Evolutionary conservation across 2,888 invertebrate species (phyloP).

Genomic region (Pristionchus arcanus): DNA sequence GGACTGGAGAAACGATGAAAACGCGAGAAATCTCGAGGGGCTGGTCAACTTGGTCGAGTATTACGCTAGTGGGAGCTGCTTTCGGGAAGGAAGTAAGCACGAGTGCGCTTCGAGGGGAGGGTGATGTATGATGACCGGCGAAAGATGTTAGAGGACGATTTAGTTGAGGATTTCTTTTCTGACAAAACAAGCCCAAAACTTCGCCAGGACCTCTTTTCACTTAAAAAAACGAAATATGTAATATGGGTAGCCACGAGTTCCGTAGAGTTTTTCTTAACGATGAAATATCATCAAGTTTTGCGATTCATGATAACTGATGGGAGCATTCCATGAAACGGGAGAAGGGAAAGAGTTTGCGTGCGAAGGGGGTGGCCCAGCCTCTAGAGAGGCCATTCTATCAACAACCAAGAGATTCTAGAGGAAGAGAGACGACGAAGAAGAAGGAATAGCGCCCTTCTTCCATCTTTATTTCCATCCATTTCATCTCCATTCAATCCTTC

Average conservation of each 20-base stretch:
- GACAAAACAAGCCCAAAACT: too few relatives aligned
- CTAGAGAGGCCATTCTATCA: conserved; percentile 51
- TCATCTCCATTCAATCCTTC: conserved; percentile 29
- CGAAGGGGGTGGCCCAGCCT: not conserved
- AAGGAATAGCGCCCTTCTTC: not conserved
- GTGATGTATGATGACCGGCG: not conserved
- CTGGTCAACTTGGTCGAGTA: not conserved
- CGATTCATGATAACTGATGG: not conserved
- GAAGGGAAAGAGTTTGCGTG: conserved; percentile 17
- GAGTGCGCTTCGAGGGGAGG: not conserved
- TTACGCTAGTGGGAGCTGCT: not conserved
- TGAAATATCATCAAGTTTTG: too few relatives aligned
- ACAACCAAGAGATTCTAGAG: conserved; percentile 44
- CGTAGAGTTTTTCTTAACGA: too few relatives aligned
- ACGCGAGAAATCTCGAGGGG: not conserved
- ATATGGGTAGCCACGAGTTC: too few relatives aligned
- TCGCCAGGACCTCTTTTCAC: too few relatives aligned
- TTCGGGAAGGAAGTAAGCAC: not conserved
- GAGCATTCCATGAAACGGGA: not conserved
- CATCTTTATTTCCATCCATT: conserved; percentile 34
- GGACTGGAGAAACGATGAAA: too few relatives aligned
- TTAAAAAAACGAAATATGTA: too few relatives aligned
- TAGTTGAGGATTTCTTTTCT: too few relatives aligned
- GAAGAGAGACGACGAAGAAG: not conserved
- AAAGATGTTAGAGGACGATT: too few relatives aligned